Percentiles rank a stretch among this genome's conserved stretches.
Evolutionary conservation across 2,888 invertebrate species (phyloP).

Genomic region (Pristionchus exspectatus): DNA sequence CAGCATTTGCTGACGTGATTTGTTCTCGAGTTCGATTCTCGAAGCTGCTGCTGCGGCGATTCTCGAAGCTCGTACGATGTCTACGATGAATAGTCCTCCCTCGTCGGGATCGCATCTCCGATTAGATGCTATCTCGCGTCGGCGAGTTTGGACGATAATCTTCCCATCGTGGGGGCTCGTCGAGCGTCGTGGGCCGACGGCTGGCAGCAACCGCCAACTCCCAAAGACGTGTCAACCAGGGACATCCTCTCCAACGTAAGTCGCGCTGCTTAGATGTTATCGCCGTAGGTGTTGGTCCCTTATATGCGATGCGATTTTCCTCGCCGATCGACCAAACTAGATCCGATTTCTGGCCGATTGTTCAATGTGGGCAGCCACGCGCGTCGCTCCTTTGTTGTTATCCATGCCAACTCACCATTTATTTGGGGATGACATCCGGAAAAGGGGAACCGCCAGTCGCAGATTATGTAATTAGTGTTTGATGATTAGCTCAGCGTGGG

Average conservation of each 20-base stretch:
- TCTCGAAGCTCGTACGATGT: constrained; percentile 45
- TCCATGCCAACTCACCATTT: constrained; percentile 22
- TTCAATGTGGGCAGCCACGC: neutral
- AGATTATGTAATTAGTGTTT: constrained; percentile 48
- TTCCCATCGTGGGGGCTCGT: constrained; percentile 17
- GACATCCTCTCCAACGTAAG: constrained; percentile 27
- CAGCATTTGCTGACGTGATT: neutral
- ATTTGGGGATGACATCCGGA: constrained; percentile 19
- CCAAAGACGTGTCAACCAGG: constrained; percentile 9
- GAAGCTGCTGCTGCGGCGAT: neutral
- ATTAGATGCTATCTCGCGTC: constrained; percentile 7
- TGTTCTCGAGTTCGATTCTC: neutral
- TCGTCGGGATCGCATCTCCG: constrained; percentile 34
- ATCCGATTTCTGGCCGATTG: constrained; percentile 12
- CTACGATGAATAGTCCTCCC: constrained; percentile 34
- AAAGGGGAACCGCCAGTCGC: constrained; percentile 26
- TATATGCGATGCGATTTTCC: neutral
- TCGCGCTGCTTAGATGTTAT: neutral
- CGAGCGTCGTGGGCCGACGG: constrained; percentile 39
- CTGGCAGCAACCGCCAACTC: neutral
- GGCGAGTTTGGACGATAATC: constrained; percentile 14
- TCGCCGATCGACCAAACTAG: neutral
- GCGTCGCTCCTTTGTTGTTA: constrained; percentile 37
- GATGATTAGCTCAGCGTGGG: constrained; percentile 50
- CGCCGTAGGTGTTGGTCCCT: neutral